Base-by-base conservation (phyloP, 2,888 invertebrate species). In the Lapara coniferarum region DNA sequence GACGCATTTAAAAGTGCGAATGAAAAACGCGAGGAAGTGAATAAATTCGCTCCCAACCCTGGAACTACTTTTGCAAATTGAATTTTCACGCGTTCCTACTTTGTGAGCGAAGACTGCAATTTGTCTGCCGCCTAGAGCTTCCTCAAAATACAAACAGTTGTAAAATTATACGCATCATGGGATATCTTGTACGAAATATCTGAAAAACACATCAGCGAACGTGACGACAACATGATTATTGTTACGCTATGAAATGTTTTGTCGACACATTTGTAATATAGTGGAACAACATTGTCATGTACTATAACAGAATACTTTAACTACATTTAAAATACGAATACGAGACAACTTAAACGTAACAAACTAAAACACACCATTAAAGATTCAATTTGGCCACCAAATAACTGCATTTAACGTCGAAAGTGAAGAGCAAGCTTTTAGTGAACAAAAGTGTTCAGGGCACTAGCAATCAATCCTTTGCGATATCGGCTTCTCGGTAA, bases 371-470 rank as follows among this genome's bases (percentile, higher is more conserved):
- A 10, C 13, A 13, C 10, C 12, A 58, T 8, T 37, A 37, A 25
- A 57, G 14, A 37, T 37, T 37, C 2, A 59, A 59, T 46, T 46
- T 49, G 19, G 63, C 19, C 55, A 55, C 46, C 46, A 63, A 63
- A 63, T 63, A 63, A 63, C 49, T 49, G 19, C 8, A 19, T 63
- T 49, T 80, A 74, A 78, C 75, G 77, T 81, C 75, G 78, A 77
- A 71, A 72, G 78, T 75, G 73, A 80, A 75, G 74, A 72, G 77
- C 81, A 84, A 76, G 86, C 87, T 88, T 89, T 88, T 85, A 89
- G 80, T 79, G 77, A 75, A 81, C 82, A 69, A 69, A 85, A 88
- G 81, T 82, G 82, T 83, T 82, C 75, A 74, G 74, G 73, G 81
- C 76, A 79, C 76, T 79, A 81, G 77, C 76, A 77, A 78, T 82